Percentiles rank a stretch among this genome's conserved stretches.
Evolutionary conservation across 2,888 invertebrate species (phyloP).

Genomic region (Drosophila glabriapex): DNA sequence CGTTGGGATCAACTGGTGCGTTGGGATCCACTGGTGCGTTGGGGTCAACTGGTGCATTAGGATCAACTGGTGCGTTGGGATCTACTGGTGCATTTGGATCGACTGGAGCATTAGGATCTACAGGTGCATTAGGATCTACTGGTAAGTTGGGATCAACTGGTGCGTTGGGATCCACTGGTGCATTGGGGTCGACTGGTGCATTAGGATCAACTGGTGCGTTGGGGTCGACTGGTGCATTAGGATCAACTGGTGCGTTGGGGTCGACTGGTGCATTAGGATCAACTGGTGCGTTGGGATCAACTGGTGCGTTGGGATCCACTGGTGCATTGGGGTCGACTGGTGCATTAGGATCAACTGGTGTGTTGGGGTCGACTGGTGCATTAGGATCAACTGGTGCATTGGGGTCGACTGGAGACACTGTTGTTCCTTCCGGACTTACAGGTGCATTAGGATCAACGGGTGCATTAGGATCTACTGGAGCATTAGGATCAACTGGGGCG

Average conservation of each 20-base stretch:
- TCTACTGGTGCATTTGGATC: slow-evolving; percentile 12
- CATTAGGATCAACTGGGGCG: slow-evolving; percentile 26
- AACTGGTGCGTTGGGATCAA: accelerated
- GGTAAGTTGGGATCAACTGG: slow-evolving; percentile 28
- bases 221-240: accelerated
- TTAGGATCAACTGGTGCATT: slow-evolving; percentile 18
- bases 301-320: not conserved
- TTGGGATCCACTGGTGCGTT: slow-evolving; percentile 21
- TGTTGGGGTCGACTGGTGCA: not conserved
- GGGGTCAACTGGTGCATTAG: slow-evolving; percentile 21
- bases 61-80: slow-evolving; percentile 1
- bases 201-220: accelerated
- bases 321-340: slow-evolving; percentile 8
- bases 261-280: slow-evolving; percentile 14
- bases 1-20: not conserved
- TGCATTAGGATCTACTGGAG: slow-evolving; percentile 2
- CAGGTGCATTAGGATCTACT: slow-evolving; percentile 23
- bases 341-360: slow-evolving; percentile 8
- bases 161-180: accelerated
- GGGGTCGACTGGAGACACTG: slow-evolving; percentile 13
- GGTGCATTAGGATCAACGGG: slow-evolving; percentile 8
- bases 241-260: accelerated
- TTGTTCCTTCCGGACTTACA: too few species aligned
- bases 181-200: accelerated
- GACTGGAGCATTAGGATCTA: slow-evolving; percentile 24